Evolutionary conservation across 2,888 invertebrate species (phyloP), one percentile per base, ranked within the genome.

Genomic region (Drosophila crucigera): DNA sequence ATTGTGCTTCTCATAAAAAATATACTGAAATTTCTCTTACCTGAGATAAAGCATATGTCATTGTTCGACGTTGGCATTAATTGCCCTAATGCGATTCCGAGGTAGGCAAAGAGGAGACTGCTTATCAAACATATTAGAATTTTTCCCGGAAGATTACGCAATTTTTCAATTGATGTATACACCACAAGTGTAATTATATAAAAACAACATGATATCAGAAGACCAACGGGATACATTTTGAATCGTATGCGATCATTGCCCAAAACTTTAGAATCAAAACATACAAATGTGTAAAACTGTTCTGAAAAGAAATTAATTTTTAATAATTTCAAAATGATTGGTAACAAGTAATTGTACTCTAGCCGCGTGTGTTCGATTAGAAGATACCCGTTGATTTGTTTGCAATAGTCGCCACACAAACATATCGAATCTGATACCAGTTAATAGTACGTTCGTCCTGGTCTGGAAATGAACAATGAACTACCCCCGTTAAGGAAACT

Each of bases 121-220:
- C 94, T 93, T 41, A 96, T 95, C 83, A 97, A 95, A 84, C 96
- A 96, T 93, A 96, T 96, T 54, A 97, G 94, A 19, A 96, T 96
- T 87, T 95, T 95, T 0, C 97, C 97, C 73, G 97, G 96, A 25
- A 97, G 94, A 93, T 97, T 97, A 68, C 95, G 95, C 65, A 96
- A 93, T 65, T 95, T 95, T 1, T 96, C 95, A 65, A 97, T 93
- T 6, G 94, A 94, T 53, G 94, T 92, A 92, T 97, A 96, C 35
- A 96, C 96, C 73, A 95, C 56, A 69, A 96, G 92, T 0, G 97
- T 97, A 31, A 95, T 87, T 6, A 94, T 92, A 77, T 96, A 94
- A 87, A 96, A 96, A 14, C 95, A 93, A 78, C 95, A 95, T n/a
- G 96, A 96, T 72, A 95, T 94, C 53, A 94, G 92, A 72, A 94